Conservation (phyloP, 2,888 invertebrate genomes). For the Leptinotarsa peninsularis region DNA sequence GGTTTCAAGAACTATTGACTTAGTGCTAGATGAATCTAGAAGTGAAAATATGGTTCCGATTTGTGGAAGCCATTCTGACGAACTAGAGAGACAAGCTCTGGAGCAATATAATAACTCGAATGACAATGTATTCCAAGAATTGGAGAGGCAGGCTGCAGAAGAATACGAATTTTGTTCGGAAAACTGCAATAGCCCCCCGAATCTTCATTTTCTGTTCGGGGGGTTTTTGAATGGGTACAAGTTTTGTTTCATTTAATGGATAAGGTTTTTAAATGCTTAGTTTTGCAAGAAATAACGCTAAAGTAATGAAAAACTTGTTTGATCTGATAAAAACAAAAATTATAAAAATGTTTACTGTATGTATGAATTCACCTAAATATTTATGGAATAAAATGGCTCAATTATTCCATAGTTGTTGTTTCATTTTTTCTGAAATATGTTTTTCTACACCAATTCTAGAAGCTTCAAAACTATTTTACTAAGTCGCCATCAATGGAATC, state of each 20-base stretch:
- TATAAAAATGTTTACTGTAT: conserved; percentile 37
- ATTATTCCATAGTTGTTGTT: conserved; percentile 16
- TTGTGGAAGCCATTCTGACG: conserved; percentile 63
- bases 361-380: conserved; percentile 17
- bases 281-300: conserved; percentile 33
- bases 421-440: neutral
- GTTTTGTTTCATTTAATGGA: conserved; percentile 43
- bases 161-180: conserved; percentile 68
- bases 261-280: conserved; percentile 46
- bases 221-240: conserved; percentile 46
- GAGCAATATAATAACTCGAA: conserved; percentile 70
- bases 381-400: conserved; percentile 33
- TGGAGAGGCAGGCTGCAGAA: conserved; percentile 76
- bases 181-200: conserved; percentile 57
- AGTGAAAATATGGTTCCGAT: conserved; percentile 51
- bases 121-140: conserved; percentile 72
- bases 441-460: too few species aligned
- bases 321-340: conserved; percentile 35
- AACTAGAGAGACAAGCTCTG: conserved; percentile 72
- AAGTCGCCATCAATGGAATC: too few species aligned
- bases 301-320: conserved; percentile 30
- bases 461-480: too few species aligned
- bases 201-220: conserved; percentile 49
- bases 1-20: conserved; percentile 48
- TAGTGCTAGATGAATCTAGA: conserved; percentile 51